Evolutionary conservation across 2,797 vertebrate species (phyloP).

Genomic region (Mus minutoides): DNA sequence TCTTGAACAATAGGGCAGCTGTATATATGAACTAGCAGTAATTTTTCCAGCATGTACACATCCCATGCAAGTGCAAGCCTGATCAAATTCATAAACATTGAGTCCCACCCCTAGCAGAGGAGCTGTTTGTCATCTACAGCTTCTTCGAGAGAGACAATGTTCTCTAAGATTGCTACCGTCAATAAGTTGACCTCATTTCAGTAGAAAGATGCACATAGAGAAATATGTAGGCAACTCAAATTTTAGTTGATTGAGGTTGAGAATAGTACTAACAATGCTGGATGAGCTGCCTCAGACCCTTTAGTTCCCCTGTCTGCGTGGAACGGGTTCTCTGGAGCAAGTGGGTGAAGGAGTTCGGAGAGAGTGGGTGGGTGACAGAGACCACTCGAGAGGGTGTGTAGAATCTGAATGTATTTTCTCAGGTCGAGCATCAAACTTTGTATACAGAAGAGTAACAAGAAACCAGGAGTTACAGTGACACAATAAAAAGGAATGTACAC

Average conservation of each 20-base stretch:
- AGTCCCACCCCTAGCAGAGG: accelerated
- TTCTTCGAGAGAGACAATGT: not conserved
- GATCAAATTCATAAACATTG: not conserved
- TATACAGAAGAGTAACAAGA: too few relatives aligned
- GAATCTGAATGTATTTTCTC: too few relatives aligned
- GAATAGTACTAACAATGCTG: not conserved
- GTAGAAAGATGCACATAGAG: not conserved
- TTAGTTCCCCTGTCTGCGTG: too few relatives aligned
- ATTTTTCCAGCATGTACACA: too few relatives aligned
- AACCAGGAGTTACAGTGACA: too few relatives aligned
- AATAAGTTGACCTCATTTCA: not conserved
- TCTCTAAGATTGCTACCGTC: not conserved
- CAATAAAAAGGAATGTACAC: too few relatives aligned
- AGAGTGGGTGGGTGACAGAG: too few relatives aligned
- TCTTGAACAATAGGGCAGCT: not conserved
- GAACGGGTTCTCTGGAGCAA: too few relatives aligned
- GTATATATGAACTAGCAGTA: not conserved
- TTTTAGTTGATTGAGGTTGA: not conserved
- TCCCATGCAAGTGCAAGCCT: not conserved
- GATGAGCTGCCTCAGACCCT: too few relatives aligned
- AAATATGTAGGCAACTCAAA: not conserved
- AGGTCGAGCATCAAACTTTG: too few relatives aligned
- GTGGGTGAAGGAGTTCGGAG: too few relatives aligned
- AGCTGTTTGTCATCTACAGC: not conserved
- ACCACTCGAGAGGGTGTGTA: too few relatives aligned